Base-by-base conservation (phyloP, 2,797 vertebrate genomes). In the Parotocinclus haroldoi region DNA sequence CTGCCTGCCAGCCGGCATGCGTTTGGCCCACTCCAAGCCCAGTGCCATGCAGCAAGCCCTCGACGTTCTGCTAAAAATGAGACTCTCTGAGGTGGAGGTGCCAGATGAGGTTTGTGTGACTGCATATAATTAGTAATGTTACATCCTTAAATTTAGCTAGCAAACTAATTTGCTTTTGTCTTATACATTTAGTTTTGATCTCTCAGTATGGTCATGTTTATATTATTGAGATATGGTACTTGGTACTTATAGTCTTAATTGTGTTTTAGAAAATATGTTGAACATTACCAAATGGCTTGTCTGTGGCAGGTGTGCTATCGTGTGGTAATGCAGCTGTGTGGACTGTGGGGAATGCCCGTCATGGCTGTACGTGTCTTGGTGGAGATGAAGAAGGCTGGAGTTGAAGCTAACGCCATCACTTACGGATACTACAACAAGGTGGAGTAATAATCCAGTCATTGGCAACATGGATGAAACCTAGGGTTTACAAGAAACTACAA, bases 321-420 rank as follows among this genome's bases (percentile, higher is more conserved):
- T 76, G 95, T 98, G 69, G 87, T 99, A 57, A 98, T 99, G 96
- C 96, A 98, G 85, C 92, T 99, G 63, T 98, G 96, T 64, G 96
- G 96, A 10, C 81, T 95, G 65, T 98, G 93, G 92, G 89, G 91
- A 56, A 92, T 96, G 62, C 97, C 96, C 56, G 95, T 98, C 42
- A 89, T 98, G 90, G 97, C 97, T 0, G 96, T 99, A 57, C 90
- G 93, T 78, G 95, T 98, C 64, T 85, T 97, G 57, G 93, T 96
- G 76, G 96, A 99, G 88, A 99, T 99, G 95, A 97, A 95, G 81
- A 95, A 91, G 82, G 94, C 95, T 53, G 95, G 93, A 66, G 90
- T 99, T 62, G 90, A 90, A 11, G 95, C 95, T 44, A 99, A 99
- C 76, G 96, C 96, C 71, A 98, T 99, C 82, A 99, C 97, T 66